These are phyloP conservation scores for Alsophila aescularia DNA, from an alignment of 2,888 invertebrate species.

Conservation along the genomic window DNA sequence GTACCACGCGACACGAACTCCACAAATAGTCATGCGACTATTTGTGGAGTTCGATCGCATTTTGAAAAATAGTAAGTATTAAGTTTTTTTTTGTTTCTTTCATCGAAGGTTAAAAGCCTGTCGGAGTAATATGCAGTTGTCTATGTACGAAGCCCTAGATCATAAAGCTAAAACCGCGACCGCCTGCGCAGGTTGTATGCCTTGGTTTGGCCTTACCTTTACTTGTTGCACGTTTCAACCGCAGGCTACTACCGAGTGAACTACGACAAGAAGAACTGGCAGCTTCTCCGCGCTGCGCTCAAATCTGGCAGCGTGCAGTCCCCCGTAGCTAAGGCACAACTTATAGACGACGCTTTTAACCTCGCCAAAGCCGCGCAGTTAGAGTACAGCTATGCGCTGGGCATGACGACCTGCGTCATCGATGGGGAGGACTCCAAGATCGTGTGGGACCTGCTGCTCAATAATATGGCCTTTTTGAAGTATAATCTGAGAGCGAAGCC, in stretches of 20 bases:
- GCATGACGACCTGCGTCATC: constrained; percentile 86
- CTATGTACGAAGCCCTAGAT: too few species aligned
- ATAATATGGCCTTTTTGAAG: constrained; percentile 81
- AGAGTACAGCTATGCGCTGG: constrained; percentile 85
- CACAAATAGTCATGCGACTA: too few species aligned
- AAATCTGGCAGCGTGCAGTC: constrained; percentile 81
- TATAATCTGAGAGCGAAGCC: constrained; percentile 76
- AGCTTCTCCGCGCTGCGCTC: constrained; percentile 74
- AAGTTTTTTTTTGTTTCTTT: too few species aligned
- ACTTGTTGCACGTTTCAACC: too few species aligned
- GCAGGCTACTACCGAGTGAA: constrained; percentile 86
- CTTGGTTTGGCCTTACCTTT: too few species aligned
- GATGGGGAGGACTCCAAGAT: constrained; percentile 85
- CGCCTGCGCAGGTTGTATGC: too few species aligned
- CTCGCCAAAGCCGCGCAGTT: constrained; percentile 85
- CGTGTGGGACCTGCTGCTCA: constrained; percentile 87
- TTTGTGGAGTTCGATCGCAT: too few species aligned
- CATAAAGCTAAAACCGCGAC: too few species aligned
- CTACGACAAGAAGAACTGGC: constrained; percentile 85
- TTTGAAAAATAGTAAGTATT: too few species aligned
- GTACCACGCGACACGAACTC: too few species aligned
- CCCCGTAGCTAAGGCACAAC: constrained; percentile 86
- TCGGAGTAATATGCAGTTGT: too few species aligned
- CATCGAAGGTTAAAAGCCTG: too few species aligned
- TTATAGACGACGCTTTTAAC: constrained; percentile 89